Percentiles rank a stretch among this genome's conserved stretches.
phyloP scores from a whole-genome alignment of 2,888 invertebrate genomes.

The Toxonevra muliebris region DNA sequence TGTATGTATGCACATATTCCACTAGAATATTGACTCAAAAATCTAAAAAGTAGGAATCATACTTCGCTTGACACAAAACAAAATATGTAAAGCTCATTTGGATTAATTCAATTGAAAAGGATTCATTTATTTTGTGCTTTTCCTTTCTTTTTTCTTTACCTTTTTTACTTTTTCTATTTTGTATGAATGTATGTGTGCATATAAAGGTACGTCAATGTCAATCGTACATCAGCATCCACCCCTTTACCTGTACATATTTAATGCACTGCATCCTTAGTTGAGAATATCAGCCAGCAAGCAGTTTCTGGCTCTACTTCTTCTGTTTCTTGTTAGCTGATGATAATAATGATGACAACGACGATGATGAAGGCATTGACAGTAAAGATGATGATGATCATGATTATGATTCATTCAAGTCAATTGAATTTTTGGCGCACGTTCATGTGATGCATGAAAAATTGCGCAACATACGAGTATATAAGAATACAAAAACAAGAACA shows the following conservation, averaged over 20 bases:
- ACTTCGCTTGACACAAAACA: slow-evolving; percentile 12
- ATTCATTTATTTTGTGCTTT: background rate
- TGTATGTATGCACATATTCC: background rate
- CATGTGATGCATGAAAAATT: slow-evolving; percentile 13
- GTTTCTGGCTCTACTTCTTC: no score
- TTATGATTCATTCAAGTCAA: background rate
- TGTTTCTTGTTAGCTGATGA: background rate
- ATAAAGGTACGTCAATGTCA: no score
- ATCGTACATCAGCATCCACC: no score
- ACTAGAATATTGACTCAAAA: background rate
- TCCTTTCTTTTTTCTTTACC: no score
- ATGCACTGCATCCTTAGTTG: no score
- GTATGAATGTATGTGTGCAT: no score
- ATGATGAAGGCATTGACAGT: background rate
- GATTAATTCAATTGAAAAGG: slow-evolving; percentile 44
- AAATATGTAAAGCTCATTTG: slow-evolving; percentile 41
- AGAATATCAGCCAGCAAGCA: no score
- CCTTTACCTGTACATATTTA: no score
- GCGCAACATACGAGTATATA: background rate
- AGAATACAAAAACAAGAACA: background rate
- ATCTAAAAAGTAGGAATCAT: background rate
- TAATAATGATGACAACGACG: background rate
- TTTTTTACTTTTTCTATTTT: no score
- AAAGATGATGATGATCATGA: background rate
- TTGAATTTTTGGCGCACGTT: slow-evolving; percentile 21